Evolutionary conservation across 2,888 invertebrate genomes (phyloP).

Genomic region (Eutolmus rufibarbis): DNA sequence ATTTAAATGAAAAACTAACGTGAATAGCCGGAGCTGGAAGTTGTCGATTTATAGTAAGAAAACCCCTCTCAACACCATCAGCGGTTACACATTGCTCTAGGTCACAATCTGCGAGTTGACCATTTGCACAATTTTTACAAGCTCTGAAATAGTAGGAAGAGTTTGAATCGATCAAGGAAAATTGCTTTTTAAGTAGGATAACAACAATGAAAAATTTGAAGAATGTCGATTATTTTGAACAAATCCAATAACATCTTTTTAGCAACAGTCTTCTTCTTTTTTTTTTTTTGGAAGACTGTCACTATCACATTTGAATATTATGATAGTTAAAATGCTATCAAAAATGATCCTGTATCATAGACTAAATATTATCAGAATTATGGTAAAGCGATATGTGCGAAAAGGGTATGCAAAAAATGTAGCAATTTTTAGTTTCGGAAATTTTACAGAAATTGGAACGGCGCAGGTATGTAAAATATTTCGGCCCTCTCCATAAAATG

Average conservation of each 20-base stretch:
- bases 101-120: slow-evolving; percentile 59
- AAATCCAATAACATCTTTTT: background rate
- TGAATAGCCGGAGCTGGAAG: slow-evolving; percentile 65
- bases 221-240: background rate
- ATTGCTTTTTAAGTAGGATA: background rate
- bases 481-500: no score
- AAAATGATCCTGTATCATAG: no score
- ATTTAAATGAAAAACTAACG: slow-evolving; percentile 51
- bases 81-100: slow-evolving; percentile 64
- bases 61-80: slow-evolving; percentile 63
- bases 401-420: no score
- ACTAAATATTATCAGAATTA: no score
- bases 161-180: background rate
- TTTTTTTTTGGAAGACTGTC: background rate
- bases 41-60: slow-evolving; percentile 64
- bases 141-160: slow-evolving; percentile 55
- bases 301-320: no score
- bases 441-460: no score
- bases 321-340: no score
- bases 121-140: slow-evolving; percentile 62
- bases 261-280: background rate
- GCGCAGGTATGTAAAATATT: no score
- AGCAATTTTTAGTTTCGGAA: no score
- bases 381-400: no score
- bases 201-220: background rate